Conservation (phyloP, 1,140 invertebrate genomes). For the Procambarus clarkii region DNA sequence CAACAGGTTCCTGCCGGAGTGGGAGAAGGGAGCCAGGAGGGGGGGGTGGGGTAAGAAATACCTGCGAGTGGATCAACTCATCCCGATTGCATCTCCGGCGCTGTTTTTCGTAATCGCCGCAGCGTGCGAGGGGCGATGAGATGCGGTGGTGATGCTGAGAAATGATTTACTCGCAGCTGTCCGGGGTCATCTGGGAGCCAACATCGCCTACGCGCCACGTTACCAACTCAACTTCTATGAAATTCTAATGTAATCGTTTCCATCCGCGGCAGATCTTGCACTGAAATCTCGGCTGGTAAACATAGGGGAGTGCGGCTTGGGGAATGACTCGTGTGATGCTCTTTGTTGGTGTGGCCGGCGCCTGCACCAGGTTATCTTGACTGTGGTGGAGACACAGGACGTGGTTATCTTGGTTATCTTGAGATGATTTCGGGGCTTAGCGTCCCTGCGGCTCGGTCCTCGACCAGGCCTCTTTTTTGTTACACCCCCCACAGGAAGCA, state of each 20-base stretch:
- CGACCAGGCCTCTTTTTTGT: no score
- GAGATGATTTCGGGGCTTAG: no score
- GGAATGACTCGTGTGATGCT: not conserved
- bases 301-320: not conserved
- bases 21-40: no score
- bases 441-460: no score
- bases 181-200: not conserved
- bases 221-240: constrained; percentile 10
- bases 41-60: not conserved
- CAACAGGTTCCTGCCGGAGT: not conserved
- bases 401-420: no score
- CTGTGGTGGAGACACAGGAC: no score
- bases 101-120: not conserved
- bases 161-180: constrained; percentile 11
- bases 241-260: constrained; percentile 45
- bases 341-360: not conserved
- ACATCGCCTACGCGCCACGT: constrained; percentile 7
- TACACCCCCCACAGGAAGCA: no score
- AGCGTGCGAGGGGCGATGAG: not conserved
- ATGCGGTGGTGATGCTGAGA: not conserved
- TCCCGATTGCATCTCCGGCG: not conserved
- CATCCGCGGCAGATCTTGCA: constrained; percentile 1
- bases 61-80: not conserved
- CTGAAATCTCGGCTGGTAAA: not conserved
- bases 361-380: not conserved